Evolutionary conservation across 2,797 vertebrate species (phyloP).

Genomic region (Fistularia commersonii): DNA sequence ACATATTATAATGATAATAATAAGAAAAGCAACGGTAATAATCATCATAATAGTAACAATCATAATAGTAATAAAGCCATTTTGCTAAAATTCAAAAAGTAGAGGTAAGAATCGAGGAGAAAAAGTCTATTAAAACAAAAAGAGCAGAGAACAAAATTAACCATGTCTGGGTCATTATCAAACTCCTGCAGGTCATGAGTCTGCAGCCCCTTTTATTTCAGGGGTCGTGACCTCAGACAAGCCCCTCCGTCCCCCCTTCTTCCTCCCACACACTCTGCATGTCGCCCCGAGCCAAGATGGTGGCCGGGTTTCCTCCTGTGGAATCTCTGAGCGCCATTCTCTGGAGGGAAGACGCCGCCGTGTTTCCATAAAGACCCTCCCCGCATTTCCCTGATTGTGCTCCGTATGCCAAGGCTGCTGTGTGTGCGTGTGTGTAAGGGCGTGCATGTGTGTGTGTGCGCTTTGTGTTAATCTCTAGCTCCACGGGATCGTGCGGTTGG

Average conservation of each 20-base stretch:
- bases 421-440: constrained; percentile 13
- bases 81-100: no score
- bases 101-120: no score
- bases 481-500: constrained; percentile 73
- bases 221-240: constrained; percentile 14
- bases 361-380: constrained; percentile 81
- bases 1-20: no score
- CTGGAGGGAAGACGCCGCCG: constrained; percentile 73
- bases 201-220: not conserved
- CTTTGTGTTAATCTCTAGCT: constrained; percentile 69
- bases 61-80: no score
- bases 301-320: constrained; percentile 60
- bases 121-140: no score
- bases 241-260: not conserved
- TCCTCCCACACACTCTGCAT: not conserved
- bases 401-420: constrained; percentile 59
- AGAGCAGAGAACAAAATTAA: no score
- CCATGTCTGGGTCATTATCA: no score
- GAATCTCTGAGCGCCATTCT: constrained; percentile 79
- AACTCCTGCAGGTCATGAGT: not conserved
- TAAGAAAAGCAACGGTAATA: no score
- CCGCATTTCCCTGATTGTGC: constrained; percentile 78
- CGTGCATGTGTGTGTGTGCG: constrained; percentile 13
- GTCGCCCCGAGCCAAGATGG: constrained; percentile 65
- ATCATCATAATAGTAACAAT: no score